phyloP scores from a whole-genome alignment of 2,797 vertebrate species.

The Coranthus polyacanthus region DNA sequence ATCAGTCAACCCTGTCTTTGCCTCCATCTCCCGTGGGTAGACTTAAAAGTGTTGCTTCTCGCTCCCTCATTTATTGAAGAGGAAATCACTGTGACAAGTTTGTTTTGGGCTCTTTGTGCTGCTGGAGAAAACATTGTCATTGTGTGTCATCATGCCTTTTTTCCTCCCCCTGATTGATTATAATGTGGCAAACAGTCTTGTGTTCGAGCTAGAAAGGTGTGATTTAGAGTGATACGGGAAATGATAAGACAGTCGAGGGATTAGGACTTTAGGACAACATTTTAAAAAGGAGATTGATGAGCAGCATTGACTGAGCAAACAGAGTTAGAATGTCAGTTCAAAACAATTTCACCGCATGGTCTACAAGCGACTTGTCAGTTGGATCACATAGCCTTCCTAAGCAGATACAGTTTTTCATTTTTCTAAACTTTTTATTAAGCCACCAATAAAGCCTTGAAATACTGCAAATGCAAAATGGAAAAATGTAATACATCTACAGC shows the following conservation, averaged over 20 bases:
- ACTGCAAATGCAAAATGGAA: too few species aligned
- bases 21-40: constrained; percentile 66
- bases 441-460: too few species aligned
- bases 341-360: neutral
- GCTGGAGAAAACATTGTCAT: constrained; percentile 73
- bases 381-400: too few species aligned
- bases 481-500: neutral
- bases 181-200: constrained; percentile 59
- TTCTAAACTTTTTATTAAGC: neutral
- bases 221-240: constrained; percentile 31
- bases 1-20: constrained; percentile 73
- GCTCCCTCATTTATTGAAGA: constrained; percentile 69
- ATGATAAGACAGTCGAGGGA: constrained; percentile 23
- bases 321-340: neutral
- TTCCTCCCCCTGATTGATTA: constrained; percentile 56
- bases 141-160: constrained; percentile 63
- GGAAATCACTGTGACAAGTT: constrained; percentile 77
- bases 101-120: constrained; percentile 71
- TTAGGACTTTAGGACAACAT: constrained; percentile 4
- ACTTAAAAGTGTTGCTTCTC: constrained; percentile 60
- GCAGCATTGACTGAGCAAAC: constrained; percentile 25
- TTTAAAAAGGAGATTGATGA: constrained; percentile 25
- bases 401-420: neutral
- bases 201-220: constrained; percentile 37
- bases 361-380: neutral